Evolutionary conservation across 2,113 vertebrate species (phyloP).

Genomic region (Lophotis ruficrista): DNA sequence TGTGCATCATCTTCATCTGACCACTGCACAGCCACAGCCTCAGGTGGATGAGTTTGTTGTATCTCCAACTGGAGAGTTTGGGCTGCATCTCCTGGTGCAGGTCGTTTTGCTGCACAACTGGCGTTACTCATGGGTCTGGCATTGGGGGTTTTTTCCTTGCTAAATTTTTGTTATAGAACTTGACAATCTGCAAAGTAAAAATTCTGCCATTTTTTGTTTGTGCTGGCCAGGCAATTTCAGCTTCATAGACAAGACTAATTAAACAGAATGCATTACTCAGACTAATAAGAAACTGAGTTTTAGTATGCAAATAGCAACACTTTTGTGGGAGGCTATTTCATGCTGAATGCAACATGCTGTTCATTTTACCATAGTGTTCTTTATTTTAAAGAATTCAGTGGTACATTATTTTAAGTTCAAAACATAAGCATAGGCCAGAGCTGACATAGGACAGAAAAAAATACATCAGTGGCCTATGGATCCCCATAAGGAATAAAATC

Average conservation of each 20-base stretch:
- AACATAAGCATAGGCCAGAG: background rate
- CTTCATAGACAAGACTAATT: background rate
- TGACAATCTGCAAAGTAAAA: background rate
- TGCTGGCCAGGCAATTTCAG: background rate
- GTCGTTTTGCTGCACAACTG: background rate
- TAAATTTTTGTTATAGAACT: background rate
- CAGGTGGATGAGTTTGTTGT: background rate
- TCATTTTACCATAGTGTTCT: background rate
- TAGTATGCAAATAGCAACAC: background rate
- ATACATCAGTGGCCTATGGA: background rate
- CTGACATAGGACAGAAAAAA: background rate
- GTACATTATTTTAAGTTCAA: background rate
- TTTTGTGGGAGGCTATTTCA: background rate
- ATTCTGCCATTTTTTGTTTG: background rate
- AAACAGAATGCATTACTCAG: background rate
- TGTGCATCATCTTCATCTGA: background rate
- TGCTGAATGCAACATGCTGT: background rate
- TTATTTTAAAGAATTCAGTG: background rate
- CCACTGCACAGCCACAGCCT: background rate
- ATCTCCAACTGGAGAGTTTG: background rate
- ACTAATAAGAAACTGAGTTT: background rate
- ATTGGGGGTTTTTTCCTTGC: rapidly evolving
- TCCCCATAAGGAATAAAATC: background rate
- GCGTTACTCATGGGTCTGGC: background rate
- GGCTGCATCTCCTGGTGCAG: background rate